Base-by-base conservation (phyloP, 64 coral and sea anemone genomes). In the Platygyra sinensis region DNA sequence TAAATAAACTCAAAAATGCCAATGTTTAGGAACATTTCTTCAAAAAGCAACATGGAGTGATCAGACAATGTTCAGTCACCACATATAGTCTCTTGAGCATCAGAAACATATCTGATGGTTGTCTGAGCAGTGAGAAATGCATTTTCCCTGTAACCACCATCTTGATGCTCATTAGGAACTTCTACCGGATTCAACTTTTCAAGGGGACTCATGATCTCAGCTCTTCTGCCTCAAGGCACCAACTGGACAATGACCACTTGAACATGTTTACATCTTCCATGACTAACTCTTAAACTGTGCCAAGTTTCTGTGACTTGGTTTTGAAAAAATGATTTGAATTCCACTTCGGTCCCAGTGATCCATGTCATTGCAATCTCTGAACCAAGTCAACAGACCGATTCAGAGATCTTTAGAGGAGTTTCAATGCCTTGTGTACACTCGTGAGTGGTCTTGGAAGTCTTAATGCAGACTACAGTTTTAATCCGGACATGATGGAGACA, bases 301-400 rank as follows among this genome's bases (percentile, higher is more conserved):
- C 80, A 9, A 61, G n/a, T 33, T 83, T 83, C 80, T 50, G 0
- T 57, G 19, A 31, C 52, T 64, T 15, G 24, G 15, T 83, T 64
- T 18, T 18, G 29, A 3, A 57, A 17, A 32, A 32, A 10, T 83
- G 19, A 15, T 83, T 57, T 49, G 50, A 64, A 93, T 61, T 82
- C 65, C 72, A 82, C 74, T 29, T 42, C 72, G 25, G 72, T 84
- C 27, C 51, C 51, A 10, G 30, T 80, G 28, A 89, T 94, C 87
- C 79, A 94, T 86, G 87, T 86, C 60, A 89, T 52, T 62, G 80
- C 92, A 24, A 89, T 94, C 62, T 85, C 72, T 49, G 72, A 86
- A 74, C 79, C 90, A 27, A 87, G 55, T 82, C 90, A 92, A 77
- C 90, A 92, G 36, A 71, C 42, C 73, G 28, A 72, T 60, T 80